Conservation (phyloP, 2,113 vertebrate species). For the Pluvialis apricaria region DNA sequence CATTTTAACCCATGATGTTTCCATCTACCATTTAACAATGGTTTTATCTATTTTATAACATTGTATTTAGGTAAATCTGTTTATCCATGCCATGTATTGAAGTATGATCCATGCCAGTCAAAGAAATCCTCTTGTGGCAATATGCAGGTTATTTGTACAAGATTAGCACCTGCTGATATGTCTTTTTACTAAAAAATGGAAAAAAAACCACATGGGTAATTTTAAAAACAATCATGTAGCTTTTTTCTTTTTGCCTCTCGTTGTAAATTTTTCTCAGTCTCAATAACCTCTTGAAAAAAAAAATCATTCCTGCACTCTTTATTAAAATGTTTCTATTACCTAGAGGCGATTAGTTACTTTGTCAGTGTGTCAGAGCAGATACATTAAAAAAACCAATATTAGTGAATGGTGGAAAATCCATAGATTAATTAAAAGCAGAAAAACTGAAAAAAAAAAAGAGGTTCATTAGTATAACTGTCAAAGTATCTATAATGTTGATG, state of each 20-base stretch:
- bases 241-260: slow-evolving; percentile 15
- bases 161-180: slow-evolving; percentile 28
- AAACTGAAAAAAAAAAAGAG: not conserved
- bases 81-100: not conserved
- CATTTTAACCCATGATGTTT: slow-evolving; percentile 4
- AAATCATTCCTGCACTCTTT: not conserved
- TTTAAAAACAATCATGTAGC: not conserved
- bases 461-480: not conserved
- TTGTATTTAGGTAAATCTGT: not conserved
- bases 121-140: slow-evolving; percentile 35
- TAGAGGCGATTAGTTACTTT: not conserved
- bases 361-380: not conserved
- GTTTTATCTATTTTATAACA: slow-evolving; percentile 14
- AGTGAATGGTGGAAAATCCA: not conserved
- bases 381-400: not conserved
- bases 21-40: not conserved
- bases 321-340: not conserved
- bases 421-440: not conserved
- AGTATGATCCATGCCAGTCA: not conserved
- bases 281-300: not conserved
- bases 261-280: not conserved
- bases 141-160: slow-evolving; percentile 4
- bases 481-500: not conserved
- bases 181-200: not conserved
- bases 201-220: not conserved